Percentiles rank a stretch among this genome's conserved stretches.
These are phyloP conservation scores for Harmothoe impar DNA, from an alignment of 2,888 invertebrate species.

Conservation along the genomic window DNA sequence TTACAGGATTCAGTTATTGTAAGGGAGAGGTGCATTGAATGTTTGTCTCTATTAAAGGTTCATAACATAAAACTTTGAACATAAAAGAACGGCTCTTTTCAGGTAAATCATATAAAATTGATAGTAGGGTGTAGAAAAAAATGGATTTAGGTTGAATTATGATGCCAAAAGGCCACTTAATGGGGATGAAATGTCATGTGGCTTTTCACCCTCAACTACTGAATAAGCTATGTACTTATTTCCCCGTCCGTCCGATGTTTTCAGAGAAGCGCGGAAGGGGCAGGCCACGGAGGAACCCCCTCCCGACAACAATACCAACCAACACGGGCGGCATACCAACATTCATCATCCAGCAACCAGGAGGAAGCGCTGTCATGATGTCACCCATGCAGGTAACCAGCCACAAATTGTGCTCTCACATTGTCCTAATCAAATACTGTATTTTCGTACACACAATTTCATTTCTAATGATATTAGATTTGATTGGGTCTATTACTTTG, in stretches of 20 bases:
- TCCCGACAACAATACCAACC: conserved; percentile 69
- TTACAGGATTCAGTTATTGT: too few species aligned
- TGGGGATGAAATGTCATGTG: background rate
- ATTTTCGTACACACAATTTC: too few species aligned
- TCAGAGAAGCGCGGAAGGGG: conserved; percentile 81
- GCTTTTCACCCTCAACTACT: background rate
- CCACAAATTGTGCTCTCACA: background rate
- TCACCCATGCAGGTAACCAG: conserved; percentile 78
- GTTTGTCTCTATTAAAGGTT: too few species aligned
- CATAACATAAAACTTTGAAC: too few species aligned
- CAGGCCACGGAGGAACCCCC: conserved; percentile 80
- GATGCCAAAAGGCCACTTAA: too few species aligned
- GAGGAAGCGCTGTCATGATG: conserved; percentile 83
- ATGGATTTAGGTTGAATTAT: too few species aligned
- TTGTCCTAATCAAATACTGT: too few species aligned
- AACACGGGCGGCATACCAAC: conserved; percentile 79
- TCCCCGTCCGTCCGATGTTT: conserved; percentile 8
- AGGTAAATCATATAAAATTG: too few species aligned
- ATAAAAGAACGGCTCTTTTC: too few species aligned
- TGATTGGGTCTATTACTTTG: conserved; percentile 57
- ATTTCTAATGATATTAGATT: too few species aligned
- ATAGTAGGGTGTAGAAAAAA: too few species aligned
- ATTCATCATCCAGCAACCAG: conserved; percentile 81
- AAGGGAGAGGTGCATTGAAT: too few species aligned
- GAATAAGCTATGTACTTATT: background rate